Evolutionary conservation across 92 coral and sea anemone genomes (phyloP).

Genomic region (Metridium senile): DNA sequence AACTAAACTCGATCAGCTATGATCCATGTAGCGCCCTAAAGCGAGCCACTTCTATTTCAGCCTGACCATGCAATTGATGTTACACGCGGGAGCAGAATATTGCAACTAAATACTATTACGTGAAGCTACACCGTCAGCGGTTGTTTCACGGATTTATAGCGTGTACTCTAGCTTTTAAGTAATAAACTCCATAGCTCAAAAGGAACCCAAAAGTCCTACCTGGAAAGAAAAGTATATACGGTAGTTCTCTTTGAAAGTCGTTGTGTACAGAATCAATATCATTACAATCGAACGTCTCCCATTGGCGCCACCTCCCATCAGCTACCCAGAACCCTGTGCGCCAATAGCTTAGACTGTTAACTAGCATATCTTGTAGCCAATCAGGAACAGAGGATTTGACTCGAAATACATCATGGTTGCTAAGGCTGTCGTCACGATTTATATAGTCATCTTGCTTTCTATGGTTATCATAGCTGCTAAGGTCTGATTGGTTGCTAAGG

Average conservation of each 20-base stretch:
- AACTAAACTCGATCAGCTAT: too few relatives aligned
- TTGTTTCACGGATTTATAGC: too few relatives aligned
- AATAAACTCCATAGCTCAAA: too few relatives aligned
- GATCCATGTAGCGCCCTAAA: too few relatives aligned
- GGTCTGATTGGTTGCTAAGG: background rate
- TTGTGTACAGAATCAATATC: conserved; percentile 89
- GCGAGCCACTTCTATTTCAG: too few relatives aligned
- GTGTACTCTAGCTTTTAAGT: too few relatives aligned
- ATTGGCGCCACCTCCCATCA: conserved; percentile 89
- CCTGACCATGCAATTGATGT: too few relatives aligned
- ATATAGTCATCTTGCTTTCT: background rate
- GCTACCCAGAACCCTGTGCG: conserved; percentile 90
- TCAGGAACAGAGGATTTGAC: conserved; percentile 57
- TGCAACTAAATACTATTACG: too few relatives aligned
- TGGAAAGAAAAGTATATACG: conserved; percentile 78
- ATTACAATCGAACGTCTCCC: conserved; percentile 92
- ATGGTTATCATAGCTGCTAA: background rate
- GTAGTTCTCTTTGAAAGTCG: conserved; percentile 87
- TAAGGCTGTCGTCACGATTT: background rate
- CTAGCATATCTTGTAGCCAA: conserved; percentile 81
- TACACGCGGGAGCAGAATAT: too few relatives aligned
- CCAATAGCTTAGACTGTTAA: conserved; percentile 89
- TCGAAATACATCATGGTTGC: background rate
- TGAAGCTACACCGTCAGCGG: too few relatives aligned
- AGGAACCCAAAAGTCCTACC: too few relatives aligned